Percentiles rank a stretch among this genome's conserved stretches.
Evolutionary conservation across 2,113 vertebrate species (phyloP).

Genomic region (Brachypteracias leptosomus): DNA sequence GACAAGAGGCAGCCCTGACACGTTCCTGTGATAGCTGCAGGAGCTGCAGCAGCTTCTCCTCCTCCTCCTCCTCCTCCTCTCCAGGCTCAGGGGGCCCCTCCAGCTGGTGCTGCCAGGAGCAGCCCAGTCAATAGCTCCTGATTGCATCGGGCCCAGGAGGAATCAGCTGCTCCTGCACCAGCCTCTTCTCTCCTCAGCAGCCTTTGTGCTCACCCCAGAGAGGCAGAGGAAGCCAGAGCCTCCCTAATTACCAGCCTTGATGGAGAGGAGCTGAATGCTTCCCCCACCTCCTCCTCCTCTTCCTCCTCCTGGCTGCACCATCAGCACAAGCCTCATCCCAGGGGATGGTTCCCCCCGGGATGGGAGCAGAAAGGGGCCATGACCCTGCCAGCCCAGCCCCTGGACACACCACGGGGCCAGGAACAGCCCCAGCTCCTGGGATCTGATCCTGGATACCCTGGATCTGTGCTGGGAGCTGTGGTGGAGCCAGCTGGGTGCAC

Average conservation of each 20-base stretch:
- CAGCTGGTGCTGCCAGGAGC: not conserved
- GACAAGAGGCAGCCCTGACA: not conserved
- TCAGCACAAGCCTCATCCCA: not conserved
- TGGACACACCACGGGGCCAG: not conserved
- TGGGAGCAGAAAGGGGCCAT: not conserved
- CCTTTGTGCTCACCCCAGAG: not conserved
- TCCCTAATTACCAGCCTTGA: not conserved
- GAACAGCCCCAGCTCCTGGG: not conserved
- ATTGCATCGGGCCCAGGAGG: not conserved
- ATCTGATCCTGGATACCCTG: too few relatives aligned
- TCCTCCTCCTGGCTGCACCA: too few relatives aligned
- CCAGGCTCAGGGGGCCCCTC: not conserved
- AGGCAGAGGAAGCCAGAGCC: not conserved
- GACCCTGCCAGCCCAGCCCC: not conserved
- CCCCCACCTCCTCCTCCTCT: not conserved
- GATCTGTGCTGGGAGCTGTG: too few relatives aligned
- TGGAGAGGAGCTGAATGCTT: rapidly evolving
- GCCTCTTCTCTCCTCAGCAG: not conserved
- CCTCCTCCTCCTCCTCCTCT: not conserved
- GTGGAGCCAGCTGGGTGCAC: not conserved
- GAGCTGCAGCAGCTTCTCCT: not conserved
- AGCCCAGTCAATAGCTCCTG: not conserved
- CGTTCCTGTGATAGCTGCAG: not conserved
- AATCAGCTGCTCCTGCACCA: not conserved
- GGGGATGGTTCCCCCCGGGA: too few relatives aligned